Conservation (phyloP, 2,888 invertebrate genomes). For the Caenorhabditis sulstoni region DNA sequence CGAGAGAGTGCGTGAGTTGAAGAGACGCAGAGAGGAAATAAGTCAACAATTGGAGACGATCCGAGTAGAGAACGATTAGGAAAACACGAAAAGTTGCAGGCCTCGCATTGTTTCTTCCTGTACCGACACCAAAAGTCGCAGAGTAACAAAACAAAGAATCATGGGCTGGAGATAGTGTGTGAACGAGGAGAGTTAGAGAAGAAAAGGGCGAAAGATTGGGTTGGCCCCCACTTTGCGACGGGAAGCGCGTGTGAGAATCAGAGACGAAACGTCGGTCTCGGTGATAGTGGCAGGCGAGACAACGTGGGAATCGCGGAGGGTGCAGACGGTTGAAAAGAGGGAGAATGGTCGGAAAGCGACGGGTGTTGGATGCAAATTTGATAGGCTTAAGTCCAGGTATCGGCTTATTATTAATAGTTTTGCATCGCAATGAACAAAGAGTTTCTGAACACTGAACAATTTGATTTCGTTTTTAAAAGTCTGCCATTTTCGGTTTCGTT, state of each 20-base stretch:
- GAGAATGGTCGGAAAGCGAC: too few species aligned
- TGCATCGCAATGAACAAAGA: too few species aligned
- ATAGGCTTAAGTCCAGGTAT: too few species aligned
- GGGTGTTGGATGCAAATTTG: too few species aligned
- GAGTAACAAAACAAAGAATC: neutral
- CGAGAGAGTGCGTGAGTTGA: slow-evolving; percentile 7
- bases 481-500: too few species aligned
- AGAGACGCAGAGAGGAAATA: slow-evolving; percentile 27
- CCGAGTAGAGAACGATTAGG: slow-evolving; percentile 28
- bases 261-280: neutral
- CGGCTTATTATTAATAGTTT: too few species aligned
- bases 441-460: too few species aligned
- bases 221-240: neutral
- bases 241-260: neutral
- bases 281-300: too few species aligned
- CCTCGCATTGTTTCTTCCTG: slow-evolving; percentile 21
- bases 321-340: too few species aligned
- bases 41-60: slow-evolving; percentile 23
- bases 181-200: neutral
- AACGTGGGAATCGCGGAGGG: too few species aligned
- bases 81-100: slow-evolving; percentile 5
- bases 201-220: neutral
- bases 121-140: too few species aligned
- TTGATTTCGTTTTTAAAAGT: too few species aligned
- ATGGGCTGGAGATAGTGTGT: neutral